Evolutionary conservation across 2,113 vertebrate genomes (phyloP), one percentile per base, ranked within the genome.

Genomic region (Seriola quinqueradiata): DNA sequence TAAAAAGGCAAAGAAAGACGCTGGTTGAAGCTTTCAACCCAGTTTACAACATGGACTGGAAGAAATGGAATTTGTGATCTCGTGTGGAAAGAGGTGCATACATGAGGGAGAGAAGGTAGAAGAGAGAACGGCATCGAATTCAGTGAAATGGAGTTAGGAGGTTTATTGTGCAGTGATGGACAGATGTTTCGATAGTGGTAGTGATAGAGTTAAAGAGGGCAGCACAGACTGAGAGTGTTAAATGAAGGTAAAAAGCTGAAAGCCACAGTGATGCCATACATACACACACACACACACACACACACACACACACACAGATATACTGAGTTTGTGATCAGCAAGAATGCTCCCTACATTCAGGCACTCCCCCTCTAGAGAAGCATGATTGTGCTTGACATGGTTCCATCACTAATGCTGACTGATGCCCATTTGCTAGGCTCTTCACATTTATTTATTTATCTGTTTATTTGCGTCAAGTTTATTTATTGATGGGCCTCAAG

Each of bases 371-470:
- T 90, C 85, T 84, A 92, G 82, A 89, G 76, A 86, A 83, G 92
- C 92, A 66, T 91, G 89, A 92, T 92, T 74, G 77, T 68, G 78
- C 88, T 84, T 91, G 91, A 95, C 93, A 87, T 92, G 82, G 74
- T 90, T 93, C 93, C 87, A 92, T 94, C 93, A 89, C 92, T 92
- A 90, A 93, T 92, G 93, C 92, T 95, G 92, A 94, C 90, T 84
- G 91, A 94, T 93, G 92, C 87, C 94, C 92, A 86, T 95, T 95
- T 92, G 86, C 85, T 17, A 44, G 83, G 79, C 91, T 82, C 85
- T 84, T 87, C 86, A 63, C 79, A 89, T 93, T 95, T 94, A 95
- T 95, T 95, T 95, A 96, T 95, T 95, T 94, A 95, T 94, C 88
- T 93, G 91, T 96, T 95, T 95, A 95, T 95, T 95, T 94, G 89